Conservation (phyloP, 2,113 vertebrate genomes). For the Butastur rufipennis region DNA sequence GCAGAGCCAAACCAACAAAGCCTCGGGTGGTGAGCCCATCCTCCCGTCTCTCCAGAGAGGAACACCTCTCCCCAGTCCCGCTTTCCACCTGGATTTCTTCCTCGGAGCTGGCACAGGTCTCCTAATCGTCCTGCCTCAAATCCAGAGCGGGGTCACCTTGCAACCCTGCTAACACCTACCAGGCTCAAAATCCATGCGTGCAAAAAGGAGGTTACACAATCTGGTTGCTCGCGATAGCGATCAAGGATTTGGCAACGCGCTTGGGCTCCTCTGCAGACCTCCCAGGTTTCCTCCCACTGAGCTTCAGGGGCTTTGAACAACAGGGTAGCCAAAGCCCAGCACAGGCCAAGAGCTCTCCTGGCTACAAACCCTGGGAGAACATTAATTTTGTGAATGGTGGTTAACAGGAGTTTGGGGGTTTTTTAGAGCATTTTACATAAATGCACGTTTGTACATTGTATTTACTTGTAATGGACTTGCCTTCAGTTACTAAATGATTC, state of each 20-base stretch:
- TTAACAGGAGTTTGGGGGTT: neutral
- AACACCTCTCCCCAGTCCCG: neutral
- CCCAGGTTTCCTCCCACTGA: neutral
- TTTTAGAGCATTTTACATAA: neutral
- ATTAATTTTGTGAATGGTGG: neutral
- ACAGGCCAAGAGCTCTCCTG: neutral
- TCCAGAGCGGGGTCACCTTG: neutral
- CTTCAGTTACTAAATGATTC: neutral
- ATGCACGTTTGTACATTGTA: rapidly evolving
- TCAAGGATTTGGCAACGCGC: neutral
- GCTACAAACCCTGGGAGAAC: neutral
- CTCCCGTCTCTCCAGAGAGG: neutral
- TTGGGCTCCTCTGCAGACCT: neutral
- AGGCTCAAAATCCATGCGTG: neutral
- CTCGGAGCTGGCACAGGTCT: neutral
- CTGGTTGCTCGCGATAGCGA: neutral
- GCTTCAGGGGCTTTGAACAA: neutral
- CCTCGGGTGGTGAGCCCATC: neutral
- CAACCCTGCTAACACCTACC: neutral
- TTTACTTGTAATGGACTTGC: neutral
- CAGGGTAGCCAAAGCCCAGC: neutral
- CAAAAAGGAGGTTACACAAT: neutral
- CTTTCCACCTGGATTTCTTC: neutral
- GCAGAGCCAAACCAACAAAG: neutral
- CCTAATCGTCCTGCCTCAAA: neutral